A percentile compares a stretch with the other conserved stretches of the same genome.
These are phyloP conservation scores for Plebejus argus DNA, from an alignment of 2,888 invertebrate genomes.

Conservation along the genomic window DNA sequence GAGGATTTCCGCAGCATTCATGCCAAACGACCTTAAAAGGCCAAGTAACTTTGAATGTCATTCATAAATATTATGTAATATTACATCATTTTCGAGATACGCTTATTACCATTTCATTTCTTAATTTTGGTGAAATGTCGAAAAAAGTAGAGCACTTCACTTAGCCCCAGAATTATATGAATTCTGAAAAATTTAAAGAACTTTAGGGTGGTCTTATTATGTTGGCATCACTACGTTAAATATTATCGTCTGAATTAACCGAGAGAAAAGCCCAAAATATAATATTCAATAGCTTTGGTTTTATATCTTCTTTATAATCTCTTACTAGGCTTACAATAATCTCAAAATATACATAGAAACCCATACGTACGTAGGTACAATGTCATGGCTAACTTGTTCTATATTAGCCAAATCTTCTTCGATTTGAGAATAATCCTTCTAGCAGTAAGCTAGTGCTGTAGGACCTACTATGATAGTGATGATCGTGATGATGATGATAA, in stretches of 20 bases:
- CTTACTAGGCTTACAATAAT: no score
- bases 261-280: no score
- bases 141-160: background rate
- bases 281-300: no score
- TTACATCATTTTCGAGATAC: background rate
- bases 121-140: background rate
- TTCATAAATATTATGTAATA: background rate
- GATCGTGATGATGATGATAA: background rate
- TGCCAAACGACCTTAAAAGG: background rate
- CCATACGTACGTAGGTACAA: no score
- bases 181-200: background rate
- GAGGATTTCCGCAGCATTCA: background rate
- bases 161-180: no score
- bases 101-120: background rate
- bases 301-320: no score
- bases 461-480: background rate
- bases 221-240: no score
- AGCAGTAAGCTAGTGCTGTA: no score
- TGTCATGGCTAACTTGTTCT: no score
- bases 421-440: background rate
- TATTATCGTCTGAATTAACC: no score
- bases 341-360: no score
- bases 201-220: background rate
- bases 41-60: conserved; percentile 12
- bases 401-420: no score